Evolutionary conservation across 2,797 vertebrate species (phyloP), one percentile per base, ranked within the genome.

Genomic region (Pseudomugil tenellus): DNA sequence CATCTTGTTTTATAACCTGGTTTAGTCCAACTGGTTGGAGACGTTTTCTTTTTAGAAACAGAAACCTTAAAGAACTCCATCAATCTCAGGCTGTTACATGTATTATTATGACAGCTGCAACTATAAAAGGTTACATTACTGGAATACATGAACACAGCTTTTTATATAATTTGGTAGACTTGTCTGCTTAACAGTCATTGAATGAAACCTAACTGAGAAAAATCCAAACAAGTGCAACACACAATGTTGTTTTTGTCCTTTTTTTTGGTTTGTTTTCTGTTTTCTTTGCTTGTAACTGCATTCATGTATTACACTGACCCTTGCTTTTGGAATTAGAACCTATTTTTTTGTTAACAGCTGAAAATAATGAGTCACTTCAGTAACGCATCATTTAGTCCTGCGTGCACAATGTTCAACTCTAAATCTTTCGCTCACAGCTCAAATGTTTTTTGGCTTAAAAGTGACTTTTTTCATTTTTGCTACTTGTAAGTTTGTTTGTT

Each of bases 261-360:
- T 21, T 29, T 2, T 39, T 16, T 39, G 3, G 14, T 6, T 49
- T 41, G 0, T 6, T 58, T 28, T 48, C 5, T 37, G 25, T 23
- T 48, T 65, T 58, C 17, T 56, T 16, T 48, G 6, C 11, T 21
- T 25, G 39, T 58, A 56, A 70, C 23, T 70, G 63, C 34, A n/a
- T 58, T 60, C 53, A 29, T 41, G 67, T 52, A 58, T 57, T 29
- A 65, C 71, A 60, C 67, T 69, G 65, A 70, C 10, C 35, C 53
- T 74, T 52, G 64, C 83, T 53, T 61, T 76, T 76, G 74, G 75
- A 81, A 74, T 86, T 76, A 81, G 84, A 86, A 88, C 83, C 86
- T 87, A 81, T 69, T 74, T 66, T 70, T 55, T 56, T 59, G 51
- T 63, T 77, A 43, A 72, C 72, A 57, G 21, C 48, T 51, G 58